These are phyloP conservation scores for Leiothrix lutea DNA, from an alignment of 2,113 vertebrate species.

Conservation along the genomic window DNA sequence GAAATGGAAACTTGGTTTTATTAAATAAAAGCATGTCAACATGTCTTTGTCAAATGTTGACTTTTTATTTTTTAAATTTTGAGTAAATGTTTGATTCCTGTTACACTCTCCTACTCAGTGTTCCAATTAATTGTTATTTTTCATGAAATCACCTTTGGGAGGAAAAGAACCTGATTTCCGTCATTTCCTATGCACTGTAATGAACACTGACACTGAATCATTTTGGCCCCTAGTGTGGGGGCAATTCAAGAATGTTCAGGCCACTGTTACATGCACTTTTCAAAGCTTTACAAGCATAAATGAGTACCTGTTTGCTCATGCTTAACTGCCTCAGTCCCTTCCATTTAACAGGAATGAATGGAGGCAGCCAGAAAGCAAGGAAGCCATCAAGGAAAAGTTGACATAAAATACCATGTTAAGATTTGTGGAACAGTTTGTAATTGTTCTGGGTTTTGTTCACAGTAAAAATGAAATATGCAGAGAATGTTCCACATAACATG, in stretches of 20 bases:
- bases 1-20: neutral
- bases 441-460: constrained; percentile 39
- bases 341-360: neutral
- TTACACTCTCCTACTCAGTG: neutral
- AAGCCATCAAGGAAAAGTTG: neutral
- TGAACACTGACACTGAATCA: neutral
- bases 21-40: neutral
- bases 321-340: neutral
- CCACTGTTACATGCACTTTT: neutral
- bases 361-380: neutral
- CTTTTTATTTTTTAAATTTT: neutral
- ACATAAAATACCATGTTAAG: neutral
- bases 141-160: neutral
- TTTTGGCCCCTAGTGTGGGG: neutral
- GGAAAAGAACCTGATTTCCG: neutral
- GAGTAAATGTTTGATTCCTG: neutral
- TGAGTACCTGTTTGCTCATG: neutral
- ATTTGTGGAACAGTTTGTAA: neutral
- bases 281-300: neutral
- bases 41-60: neutral
- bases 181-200: neutral
- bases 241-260: neutral
- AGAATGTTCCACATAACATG: constrained; percentile 96
- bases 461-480: constrained; percentile 98
- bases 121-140: neutral